Evolutionary conservation across 2,888 invertebrate genomes (phyloP).

Genomic region (Drosophila incognita): DNA sequence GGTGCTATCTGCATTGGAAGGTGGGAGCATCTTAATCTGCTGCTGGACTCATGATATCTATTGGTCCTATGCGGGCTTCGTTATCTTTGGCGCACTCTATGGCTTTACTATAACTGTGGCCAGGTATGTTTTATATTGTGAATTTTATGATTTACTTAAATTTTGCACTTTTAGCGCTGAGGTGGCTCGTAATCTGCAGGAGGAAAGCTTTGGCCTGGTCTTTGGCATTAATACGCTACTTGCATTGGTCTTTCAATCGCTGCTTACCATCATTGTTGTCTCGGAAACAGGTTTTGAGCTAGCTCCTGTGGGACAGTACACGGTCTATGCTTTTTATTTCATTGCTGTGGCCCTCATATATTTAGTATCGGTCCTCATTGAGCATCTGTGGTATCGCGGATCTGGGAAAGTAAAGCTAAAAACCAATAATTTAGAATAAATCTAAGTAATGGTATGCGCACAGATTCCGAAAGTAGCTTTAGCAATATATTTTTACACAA

Average conservation of each 20-base stretch:
- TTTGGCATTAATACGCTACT: conserved; percentile 95
- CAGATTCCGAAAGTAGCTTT: neutral
- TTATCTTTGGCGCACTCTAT: conserved; percentile 91
- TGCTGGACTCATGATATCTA: conserved; percentile 87
- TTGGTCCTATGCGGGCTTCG: conserved; percentile 91
- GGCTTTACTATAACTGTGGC: conserved; percentile 87
- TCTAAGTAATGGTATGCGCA: neutral
- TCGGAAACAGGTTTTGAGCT: conserved; percentile 80
- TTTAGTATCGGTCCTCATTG: conserved; percentile 73
- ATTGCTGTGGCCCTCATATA: conserved; percentile 79
- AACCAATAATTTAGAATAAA: conserved; percentile 49
- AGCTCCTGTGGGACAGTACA: conserved; percentile 77
- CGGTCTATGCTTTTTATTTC: conserved; percentile 84
- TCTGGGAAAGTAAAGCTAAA: conserved; percentile 29
- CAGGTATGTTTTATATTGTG: conserved; percentile 64
- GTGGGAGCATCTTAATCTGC: conserved; percentile 86
- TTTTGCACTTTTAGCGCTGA: conserved; percentile 88
- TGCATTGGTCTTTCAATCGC: conserved; percentile 91
- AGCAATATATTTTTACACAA: neutral
- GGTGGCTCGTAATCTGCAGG: conserved; percentile 92
- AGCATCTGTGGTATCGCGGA: conserved; percentile 65
- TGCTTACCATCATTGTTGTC: conserved; percentile 87
- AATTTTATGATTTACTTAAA: neutral
- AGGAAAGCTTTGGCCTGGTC: conserved; percentile 94
- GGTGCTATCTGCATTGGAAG: conserved; percentile 86